Evolutionary conservation across 2,797 vertebrate species (phyloP).

Genomic region (Sphenopsis melanotis): DNA sequence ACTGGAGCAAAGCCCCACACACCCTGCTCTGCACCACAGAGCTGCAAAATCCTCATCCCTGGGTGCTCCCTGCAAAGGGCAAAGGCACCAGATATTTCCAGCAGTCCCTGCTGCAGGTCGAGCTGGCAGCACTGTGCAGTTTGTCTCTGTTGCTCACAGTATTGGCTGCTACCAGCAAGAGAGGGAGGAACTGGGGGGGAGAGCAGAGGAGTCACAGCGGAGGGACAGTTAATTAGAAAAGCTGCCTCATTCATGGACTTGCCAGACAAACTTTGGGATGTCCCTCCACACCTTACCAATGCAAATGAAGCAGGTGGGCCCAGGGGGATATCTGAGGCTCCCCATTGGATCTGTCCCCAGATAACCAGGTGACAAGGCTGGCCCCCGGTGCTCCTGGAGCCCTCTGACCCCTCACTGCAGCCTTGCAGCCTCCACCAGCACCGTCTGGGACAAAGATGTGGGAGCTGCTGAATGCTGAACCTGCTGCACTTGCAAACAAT

Average conservation of each 20-base stretch:
- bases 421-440: not conserved
- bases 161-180: conserved; percentile 15
- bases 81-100: not conserved
- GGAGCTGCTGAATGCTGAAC: not conserved
- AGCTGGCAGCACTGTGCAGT: not conserved
- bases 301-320: not conserved
- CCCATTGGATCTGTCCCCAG: not conserved
- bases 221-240: not conserved
- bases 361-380: not conserved
- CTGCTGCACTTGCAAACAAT: not conserved
- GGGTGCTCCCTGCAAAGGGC: not conserved
- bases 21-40: not conserved
- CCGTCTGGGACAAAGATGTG: rapidly evolving
- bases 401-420: not conserved
- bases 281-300: not conserved
- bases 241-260: not conserved
- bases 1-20: not conserved
- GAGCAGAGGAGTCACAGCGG: not conserved
- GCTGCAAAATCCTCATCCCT: not conserved
- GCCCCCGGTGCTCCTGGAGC: not conserved
- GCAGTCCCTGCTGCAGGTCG: not conserved
- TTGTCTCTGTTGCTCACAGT: not conserved
- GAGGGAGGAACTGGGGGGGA: not conserved
- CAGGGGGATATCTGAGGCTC: not conserved
- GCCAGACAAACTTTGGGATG: not conserved